Conservation (phyloP, 2,113 vertebrate genomes). For the Passer domesticus region DNA sequence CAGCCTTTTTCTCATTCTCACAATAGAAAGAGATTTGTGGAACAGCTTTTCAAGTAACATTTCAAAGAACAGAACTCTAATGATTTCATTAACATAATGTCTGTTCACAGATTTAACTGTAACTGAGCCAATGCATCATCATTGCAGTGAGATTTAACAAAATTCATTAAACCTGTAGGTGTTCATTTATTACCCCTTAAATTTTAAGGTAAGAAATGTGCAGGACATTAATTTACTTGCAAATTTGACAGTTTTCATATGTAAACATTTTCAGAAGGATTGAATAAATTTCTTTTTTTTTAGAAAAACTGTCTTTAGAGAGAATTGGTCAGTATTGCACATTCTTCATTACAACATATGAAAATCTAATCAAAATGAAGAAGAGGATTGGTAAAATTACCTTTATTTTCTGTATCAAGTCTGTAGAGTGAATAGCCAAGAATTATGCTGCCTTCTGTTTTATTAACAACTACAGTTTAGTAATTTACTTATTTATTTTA, state of each 20-base stretch:
- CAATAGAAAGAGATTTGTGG: not conserved
- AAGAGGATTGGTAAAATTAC: not conserved
- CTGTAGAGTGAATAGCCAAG: not conserved
- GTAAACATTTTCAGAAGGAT: not conserved
- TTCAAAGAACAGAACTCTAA: conserved; percentile 9
- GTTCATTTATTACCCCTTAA: not conserved
- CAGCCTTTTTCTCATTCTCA: not conserved
- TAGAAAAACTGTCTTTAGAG: not conserved
- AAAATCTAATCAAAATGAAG: not conserved
- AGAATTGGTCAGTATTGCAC: not conserved
- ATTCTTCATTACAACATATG: not conserved
- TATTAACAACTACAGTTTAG: not conserved
- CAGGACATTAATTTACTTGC: not conserved
- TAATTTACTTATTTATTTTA: not conserved
- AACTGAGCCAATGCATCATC: not conserved
- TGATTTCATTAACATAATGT: conserved; percentile 35
- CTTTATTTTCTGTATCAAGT: not conserved
- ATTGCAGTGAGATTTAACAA: not conserved
- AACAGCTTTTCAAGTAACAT: conserved; percentile 43
- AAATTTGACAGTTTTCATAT: not conserved
- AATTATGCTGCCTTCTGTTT: not conserved
- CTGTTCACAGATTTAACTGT: conserved; percentile 37
- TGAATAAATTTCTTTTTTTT: not conserved
- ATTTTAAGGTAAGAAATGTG: not conserved
- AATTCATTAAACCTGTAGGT: not conserved